Base-by-base conservation (phyloP, 2,113 vertebrate species). In the Acanthisitta chloris region DNA sequence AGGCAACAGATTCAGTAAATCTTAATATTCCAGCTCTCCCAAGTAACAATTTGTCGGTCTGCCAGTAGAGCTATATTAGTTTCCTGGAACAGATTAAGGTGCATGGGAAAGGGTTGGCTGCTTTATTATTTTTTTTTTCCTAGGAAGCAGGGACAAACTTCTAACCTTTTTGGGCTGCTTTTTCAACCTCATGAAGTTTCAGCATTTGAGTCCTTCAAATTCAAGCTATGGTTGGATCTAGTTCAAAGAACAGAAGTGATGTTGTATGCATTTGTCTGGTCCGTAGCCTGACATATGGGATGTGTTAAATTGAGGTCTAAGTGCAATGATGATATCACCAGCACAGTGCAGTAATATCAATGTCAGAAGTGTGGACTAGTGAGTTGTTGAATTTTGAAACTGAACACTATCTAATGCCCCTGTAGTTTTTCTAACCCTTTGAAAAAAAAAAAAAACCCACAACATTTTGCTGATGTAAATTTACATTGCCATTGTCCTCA, bases 251-350 rank as follows among this genome's bases (percentile, higher is more conserved):
- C 67, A 86, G 49, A 67, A 84, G 61, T 66, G 86, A 57, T 57
- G 69, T 67, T 96, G 74, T 78, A 64, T 88, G 72, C 82, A 88
- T 96, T 90, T 95, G 82, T 88, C 86, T 92, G 55, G 76, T 95
- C 67, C 10, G 2, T 62, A 62, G 86, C 57, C 69, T 95, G 82
- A 92, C 90, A 95, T 94, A 86, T 96, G 94, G 93, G 82, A 88
- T 88, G 61, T 94, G 80, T 96, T 95, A 96, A 90, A 88, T 55
- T 52, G 67, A 78, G 76, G 61, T 86, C 88, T 94, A 62, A 96
- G 51, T 78, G 72, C 52, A 84, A 61, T 65, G 54, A 91, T 92
- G 93, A 90, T 96, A 94, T 96, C 96, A 94, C 69, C 80, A 93
- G 59, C 55, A 71, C 82, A 78, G 71, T 69, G 74, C 52, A 81